Base-by-base conservation (phyloP, 1,140 invertebrate species). In the Parapsyche elsis region DNA sequence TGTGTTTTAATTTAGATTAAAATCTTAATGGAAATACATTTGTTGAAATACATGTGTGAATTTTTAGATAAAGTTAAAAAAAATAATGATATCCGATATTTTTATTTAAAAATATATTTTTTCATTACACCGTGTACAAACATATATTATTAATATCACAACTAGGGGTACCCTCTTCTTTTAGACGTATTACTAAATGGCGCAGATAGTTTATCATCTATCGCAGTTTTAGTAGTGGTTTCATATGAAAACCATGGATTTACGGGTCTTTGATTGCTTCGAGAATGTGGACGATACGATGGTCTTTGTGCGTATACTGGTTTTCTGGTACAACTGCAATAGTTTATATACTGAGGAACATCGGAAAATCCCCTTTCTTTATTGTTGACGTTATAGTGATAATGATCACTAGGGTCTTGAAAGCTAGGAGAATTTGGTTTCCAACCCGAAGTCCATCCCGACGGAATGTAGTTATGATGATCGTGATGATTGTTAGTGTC, bases 181-280 rank as follows among this genome's bases (percentile, higher is more conserved):
- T 67, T 26, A 9, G 59, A 2, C 14, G 21, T 73, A 19, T 73
- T 46, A 23, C 71, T 76, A 76, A 83, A 83, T 9, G 81, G 80
- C n/a, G 44, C 45, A 9, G 30, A 9, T 49, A 83, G 10, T 61
- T 83, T 83, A 26, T 74, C 82, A 80, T 83, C 82, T 4, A 83
- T 21, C 1, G 23, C 24, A 2, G 53, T 59, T 71, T 80, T 81
- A 23, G 82, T 70, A 1, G 82, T 81, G 0, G 82, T 79, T 26
- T 83, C 80, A 26, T 24, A 19, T 12, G 57, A 59, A 30, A 59
- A 77, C 82, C 82, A 81, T 7, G 78, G 75, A 61, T 77, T 23
- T 26, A 12, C 0, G 1, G 19, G 9, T 16, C 45, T 67, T 26
- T 46, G 26, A 38, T 59, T 16, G 9, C 9, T 12, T 9, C 16